Evolutionary conservation across 2,888 invertebrate genomes (phyloP).

Genomic region (Leptinotarsa juncta): DNA sequence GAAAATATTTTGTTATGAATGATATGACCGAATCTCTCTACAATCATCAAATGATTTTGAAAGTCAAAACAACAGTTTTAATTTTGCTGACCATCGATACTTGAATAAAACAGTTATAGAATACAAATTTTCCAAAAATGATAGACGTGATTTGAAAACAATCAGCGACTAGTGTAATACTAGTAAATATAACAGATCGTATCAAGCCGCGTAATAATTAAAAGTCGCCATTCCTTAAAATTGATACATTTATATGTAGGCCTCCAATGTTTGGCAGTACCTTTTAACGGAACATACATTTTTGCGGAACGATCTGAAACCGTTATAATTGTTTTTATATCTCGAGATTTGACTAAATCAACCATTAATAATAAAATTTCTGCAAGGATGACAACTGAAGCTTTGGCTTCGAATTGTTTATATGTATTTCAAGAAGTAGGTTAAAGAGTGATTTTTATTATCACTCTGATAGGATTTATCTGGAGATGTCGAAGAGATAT

Average conservation of each 20-base stretch:
- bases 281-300: conserved; percentile 17
- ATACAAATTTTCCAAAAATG: background rate
- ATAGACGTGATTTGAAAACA: background rate
- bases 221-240: background rate
- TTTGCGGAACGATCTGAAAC: conserved; percentile 4
- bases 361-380: conserved; percentile 5
- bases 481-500: no score
- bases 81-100: background rate
- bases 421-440: background rate
- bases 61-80: background rate
- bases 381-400: background rate
- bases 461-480: background rate
- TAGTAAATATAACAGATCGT: background rate
- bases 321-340: conserved; percentile 7
- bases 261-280: conserved; percentile 6
- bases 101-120: background rate
- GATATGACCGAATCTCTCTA: no score
- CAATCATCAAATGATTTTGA: background rate
- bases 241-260: background rate
- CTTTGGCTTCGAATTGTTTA: background rate
- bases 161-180: background rate
- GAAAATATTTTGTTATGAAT: no score
- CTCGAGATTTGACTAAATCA: background rate
- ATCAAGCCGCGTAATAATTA: background rate
- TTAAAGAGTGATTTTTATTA: background rate